Evolutionary conservation across 1,140 invertebrate species (phyloP).

Genomic region (Tetramorium parvispinum): DNA sequence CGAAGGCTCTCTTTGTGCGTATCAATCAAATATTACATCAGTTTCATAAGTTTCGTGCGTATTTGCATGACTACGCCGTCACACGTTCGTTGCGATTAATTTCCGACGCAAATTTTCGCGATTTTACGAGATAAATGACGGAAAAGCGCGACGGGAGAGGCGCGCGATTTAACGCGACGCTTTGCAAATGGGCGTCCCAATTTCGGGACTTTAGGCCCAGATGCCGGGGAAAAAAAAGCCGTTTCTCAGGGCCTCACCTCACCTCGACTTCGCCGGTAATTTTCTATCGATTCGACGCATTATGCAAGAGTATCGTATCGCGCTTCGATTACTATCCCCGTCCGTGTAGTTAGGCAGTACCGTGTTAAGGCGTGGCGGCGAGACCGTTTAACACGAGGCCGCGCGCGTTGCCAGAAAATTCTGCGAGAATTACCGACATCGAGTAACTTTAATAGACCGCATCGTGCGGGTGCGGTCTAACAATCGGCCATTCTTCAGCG

Average conservation of each 20-base stretch:
- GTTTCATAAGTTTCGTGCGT: not conserved
- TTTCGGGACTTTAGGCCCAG: not conserved
- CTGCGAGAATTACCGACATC: slow-evolving; percentile 35
- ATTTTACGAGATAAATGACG: not conserved
- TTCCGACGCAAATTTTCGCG: not conserved
- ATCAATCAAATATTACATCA: not conserved
- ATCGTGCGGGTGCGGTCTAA: slow-evolving; percentile 34
- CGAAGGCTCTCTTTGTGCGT: not conserved
- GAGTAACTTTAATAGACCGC: slow-evolving; percentile 53
- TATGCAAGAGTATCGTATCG: slow-evolving; percentile 32
- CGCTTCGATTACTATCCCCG: slow-evolving; percentile 25
- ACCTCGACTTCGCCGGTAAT: not conserved
- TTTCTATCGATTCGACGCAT: slow-evolving; percentile 14
- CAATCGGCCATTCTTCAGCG: slow-evolving; percentile 15
- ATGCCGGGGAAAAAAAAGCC: not conserved
- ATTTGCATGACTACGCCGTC: not conserved
- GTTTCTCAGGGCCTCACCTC: not conserved
- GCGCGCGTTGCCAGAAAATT: slow-evolving; percentile 23
- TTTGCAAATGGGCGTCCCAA: not conserved
- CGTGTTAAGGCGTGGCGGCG: slow-evolving; percentile 42
- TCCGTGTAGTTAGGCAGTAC: not conserved
- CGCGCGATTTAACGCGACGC: not conserved
- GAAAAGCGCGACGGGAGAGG: too few relatives aligned
- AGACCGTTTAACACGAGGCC: not conserved
- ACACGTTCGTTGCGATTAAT: not conserved